Conservation (phyloP, 2,888 invertebrate genomes). For the Andrena hattorfiana region DNA sequence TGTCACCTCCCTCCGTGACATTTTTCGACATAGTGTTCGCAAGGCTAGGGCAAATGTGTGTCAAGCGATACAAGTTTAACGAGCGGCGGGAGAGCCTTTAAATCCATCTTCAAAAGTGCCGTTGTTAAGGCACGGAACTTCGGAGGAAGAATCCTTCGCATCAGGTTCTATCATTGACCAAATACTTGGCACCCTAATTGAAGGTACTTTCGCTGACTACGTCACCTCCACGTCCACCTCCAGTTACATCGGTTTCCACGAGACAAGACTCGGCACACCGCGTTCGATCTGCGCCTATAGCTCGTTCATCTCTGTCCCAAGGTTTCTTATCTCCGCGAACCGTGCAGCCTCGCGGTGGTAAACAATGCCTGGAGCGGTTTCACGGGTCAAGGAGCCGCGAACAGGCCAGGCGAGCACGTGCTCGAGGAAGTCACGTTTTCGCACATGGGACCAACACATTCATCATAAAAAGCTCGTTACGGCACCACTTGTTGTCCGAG, state of each 20-base stretch:
- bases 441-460: slow-evolving; percentile 60
- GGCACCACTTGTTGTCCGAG: slow-evolving; percentile 68
- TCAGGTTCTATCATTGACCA: neutral
- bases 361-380: slow-evolving; percentile 74
- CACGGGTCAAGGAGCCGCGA: slow-evolving; percentile 73
- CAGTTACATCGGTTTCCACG: too few species aligned
- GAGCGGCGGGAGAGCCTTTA: neutral
- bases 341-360: slow-evolving; percentile 55
- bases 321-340: slow-evolving; percentile 33
- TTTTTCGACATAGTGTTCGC: neutral
- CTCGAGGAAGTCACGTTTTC: slow-evolving; percentile 72
- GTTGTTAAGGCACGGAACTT: too few species aligned
- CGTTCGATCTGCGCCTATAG: neutral
- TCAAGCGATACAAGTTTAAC: neutral
- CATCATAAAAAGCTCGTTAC: slow-evolving; percentile 76
- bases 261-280: neutral
- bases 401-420: slow-evolving; percentile 67
- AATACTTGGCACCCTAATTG: neutral
- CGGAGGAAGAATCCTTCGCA: neutral
- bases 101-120: too few species aligned
- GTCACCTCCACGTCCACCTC: too few species aligned
- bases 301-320: slow-evolving; percentile 15
- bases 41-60: neutral
- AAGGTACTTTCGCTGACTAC: too few species aligned
- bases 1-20: too few species aligned